phyloP scores from a whole-genome alignment of 2,797 vertebrate genomes.

The Sebastes aleutianus region DNA sequence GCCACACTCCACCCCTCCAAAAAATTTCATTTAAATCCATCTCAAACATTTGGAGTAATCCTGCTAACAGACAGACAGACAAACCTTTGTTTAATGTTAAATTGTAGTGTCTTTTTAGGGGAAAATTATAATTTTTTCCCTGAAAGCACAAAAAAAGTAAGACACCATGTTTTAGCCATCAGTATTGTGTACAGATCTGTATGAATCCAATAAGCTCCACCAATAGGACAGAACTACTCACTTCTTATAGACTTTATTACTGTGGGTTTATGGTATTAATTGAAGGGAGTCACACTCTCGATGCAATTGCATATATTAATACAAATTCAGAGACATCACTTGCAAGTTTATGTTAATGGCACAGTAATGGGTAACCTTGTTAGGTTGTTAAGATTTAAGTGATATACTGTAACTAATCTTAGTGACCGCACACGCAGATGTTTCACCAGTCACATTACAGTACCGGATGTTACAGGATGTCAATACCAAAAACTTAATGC shows the following conservation, averaged over 20 bases:
- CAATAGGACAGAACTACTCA: neutral
- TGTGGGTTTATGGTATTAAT: neutral
- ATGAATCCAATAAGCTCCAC: neutral
- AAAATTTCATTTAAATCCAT: no score
- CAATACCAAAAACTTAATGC: neutral
- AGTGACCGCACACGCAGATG: neutral
- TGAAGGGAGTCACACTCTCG: neutral
- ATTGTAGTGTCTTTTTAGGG: neutral
- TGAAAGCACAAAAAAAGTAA: neutral
- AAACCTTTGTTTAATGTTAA: neutral
- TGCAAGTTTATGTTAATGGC: neutral
- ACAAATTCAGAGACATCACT: neutral
- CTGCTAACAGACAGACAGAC: no score
- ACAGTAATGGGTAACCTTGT: neutral
- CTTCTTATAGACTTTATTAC: neutral
- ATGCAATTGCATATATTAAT: neutral
- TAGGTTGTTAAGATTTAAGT: neutral
- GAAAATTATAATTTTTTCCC: neutral
- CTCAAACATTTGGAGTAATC: no score
- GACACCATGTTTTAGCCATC: neutral
- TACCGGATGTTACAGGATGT: no score
- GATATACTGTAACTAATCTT: neutral
- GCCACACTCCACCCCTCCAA: no score
- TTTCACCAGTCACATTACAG: neutral
- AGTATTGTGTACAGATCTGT: neutral